A percentile compares a stretch with the other conserved stretches of the same genome.
These are phyloP conservation scores for Leptopilina myrica DNA, from an alignment of 2,888 invertebrate genomes.

Conservation along the genomic window DNA sequence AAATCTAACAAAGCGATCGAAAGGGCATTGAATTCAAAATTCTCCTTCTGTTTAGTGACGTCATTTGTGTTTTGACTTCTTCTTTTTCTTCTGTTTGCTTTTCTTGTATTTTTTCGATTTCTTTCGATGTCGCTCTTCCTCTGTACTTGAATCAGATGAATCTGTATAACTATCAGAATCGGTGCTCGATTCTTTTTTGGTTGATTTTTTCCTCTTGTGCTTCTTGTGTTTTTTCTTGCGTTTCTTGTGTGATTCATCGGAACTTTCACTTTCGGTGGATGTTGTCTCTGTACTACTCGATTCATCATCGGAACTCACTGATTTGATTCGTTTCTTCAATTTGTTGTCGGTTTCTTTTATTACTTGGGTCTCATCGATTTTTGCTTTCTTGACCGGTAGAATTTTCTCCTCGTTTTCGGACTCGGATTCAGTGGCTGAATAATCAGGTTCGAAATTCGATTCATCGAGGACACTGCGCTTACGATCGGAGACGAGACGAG, in stretches of 20 bases:
- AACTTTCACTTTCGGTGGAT: slow-evolving; percentile 76
- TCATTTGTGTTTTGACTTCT: slow-evolving; percentile 82
- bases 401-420: slow-evolving; percentile 77
- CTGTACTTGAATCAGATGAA: slow-evolving; percentile 81
- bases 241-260: slow-evolving; percentile 78
- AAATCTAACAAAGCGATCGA: slow-evolving; percentile 1
- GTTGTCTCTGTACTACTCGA: slow-evolving; percentile 77
- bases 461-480: slow-evolving; percentile 85
- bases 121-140: slow-evolving; percentile 82
- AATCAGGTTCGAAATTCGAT: slow-evolving; percentile 86
- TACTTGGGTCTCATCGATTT: slow-evolving; percentile 62
- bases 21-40: neutral
- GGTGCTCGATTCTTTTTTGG: slow-evolving; percentile 80
- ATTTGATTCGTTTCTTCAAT: slow-evolving; percentile 73
- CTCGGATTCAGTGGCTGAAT: slow-evolving; percentile 84
- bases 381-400: slow-evolving; percentile 62
- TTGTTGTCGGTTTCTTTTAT: slow-evolving; percentile 71
- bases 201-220: slow-evolving; percentile 78
- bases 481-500: slow-evolving; percentile 78
- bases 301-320: slow-evolving; percentile 78
- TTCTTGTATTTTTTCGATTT: slow-evolving; percentile 82
- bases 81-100: slow-evolving; percentile 84
- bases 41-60: slow-evolving; percentile 57
- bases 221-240: slow-evolving; percentile 82
- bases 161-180: slow-evolving; percentile 83